Conservation (phyloP, 2,113 vertebrate species). For the Zosterops hypoxanthus region DNA sequence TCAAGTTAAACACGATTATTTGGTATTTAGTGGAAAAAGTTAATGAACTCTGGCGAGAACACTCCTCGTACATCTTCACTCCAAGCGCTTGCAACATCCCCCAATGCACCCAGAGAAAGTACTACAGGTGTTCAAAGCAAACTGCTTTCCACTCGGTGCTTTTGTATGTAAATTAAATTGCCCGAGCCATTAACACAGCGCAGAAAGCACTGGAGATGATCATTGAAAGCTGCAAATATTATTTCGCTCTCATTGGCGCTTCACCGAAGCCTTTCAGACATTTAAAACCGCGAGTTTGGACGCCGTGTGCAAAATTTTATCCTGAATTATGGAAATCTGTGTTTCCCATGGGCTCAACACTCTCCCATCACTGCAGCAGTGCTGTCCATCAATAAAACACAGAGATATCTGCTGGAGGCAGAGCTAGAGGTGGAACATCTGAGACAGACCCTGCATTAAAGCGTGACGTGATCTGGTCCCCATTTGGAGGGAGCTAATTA, state of each 20-base stretch:
- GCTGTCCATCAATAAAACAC: background rate
- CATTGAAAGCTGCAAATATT: background rate
- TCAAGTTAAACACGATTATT: background rate
- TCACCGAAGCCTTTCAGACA: background rate
- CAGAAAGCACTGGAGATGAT: background rate
- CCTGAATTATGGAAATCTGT: background rate
- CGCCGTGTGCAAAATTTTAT: background rate
- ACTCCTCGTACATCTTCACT: background rate
- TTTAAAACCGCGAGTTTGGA: background rate
- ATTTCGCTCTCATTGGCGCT: background rate
- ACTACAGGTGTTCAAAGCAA: background rate
- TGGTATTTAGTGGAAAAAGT: background rate
- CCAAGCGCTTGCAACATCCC: background rate
- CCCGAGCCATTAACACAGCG: background rate
- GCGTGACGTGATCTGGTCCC: background rate
- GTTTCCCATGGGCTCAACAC: background rate
- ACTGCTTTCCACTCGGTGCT: background rate
- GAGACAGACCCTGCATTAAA: background rate
- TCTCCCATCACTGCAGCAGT: background rate
- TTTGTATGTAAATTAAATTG: slow-evolving; percentile 18
- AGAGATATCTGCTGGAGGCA: background rate
- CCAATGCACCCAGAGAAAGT: background rate
- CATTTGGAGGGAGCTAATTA: background rate
- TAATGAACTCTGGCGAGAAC: background rate
- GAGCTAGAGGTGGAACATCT: background rate